Base-by-base conservation (phyloP, 2,888 invertebrate genomes). In the Allacma fusca region DNA sequence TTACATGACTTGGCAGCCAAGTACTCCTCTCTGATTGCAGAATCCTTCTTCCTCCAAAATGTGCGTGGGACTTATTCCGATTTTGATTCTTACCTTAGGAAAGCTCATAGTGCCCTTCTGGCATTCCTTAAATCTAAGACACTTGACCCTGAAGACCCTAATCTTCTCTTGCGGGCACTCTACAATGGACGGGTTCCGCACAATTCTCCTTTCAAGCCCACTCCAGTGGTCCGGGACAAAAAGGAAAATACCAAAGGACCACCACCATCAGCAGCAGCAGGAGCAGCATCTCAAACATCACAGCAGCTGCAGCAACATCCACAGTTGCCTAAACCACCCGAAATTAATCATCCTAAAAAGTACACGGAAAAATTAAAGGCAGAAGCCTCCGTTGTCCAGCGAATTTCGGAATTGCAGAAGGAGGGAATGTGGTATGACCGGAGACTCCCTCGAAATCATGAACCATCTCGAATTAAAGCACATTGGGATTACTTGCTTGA, bases 401-500 rank as follows among this genome's bases (percentile, higher is more conserved):
- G 97, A 86, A 94, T 98, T 86, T 91, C 92, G 29, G 97, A 97
- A 88, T 88, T 98, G 85, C 93, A 97, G 86, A 93, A 95, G 86
- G 94, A 96, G 86, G 98, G 98, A 44, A 89, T 98, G 85, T 98
- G 98, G 98, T 92, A 96, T 74, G 94, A 95, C 87, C 80, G 79
- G 43, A 76, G 82, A 21, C 68, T 81, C 19, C 83, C 81, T 0
- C 81, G 80, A 67, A 74, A 67, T 34, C 71, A 75, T 64, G 82
- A 83, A 67, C 81, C 80, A 5, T 44, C 81, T n/a, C 75, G 79
- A 28, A 75, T 76, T 34, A 98, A 98, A 88, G 93, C 95, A 34
- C 98, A 99, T 87, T 98, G 98, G 98, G 99, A 99, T 88, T 98
- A 97, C 88, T 89, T 99, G 81, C 89, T 99, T 62, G 98, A 99